A percentile compares a stretch with the other conserved stretches of the same genome.
These are phyloP conservation scores for Stenurella melanura DNA, from an alignment of 2,888 invertebrate species.

Conservation along the genomic window DNA sequence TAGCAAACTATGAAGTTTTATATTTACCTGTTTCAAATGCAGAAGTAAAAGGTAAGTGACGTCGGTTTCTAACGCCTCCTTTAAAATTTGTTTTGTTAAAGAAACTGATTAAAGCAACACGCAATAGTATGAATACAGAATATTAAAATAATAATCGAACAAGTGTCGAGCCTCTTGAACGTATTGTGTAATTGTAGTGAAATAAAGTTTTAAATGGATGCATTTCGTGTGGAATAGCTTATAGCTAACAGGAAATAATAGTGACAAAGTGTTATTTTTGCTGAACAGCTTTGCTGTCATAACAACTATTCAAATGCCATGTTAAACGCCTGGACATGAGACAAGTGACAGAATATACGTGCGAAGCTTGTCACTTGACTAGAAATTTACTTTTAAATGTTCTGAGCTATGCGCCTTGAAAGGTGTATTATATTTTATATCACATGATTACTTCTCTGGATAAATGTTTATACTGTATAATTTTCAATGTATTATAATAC, in stretches of 20 bases:
- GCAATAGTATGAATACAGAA: constrained; percentile 25
- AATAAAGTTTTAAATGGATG: constrained; percentile 46
- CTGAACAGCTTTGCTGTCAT: constrained; percentile 66
- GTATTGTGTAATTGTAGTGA: constrained; percentile 46
- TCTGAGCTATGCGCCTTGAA: constrained; percentile 55
- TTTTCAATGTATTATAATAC: constrained; percentile 8
- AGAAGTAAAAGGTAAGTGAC: neutral
- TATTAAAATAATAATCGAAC: constrained; percentile 35
- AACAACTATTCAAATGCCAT: constrained; percentile 69
- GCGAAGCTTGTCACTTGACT: constrained; percentile 68
- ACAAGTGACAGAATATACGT: constrained; percentile 68
- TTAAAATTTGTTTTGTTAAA: constrained; percentile 15
- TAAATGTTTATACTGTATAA: constrained; percentile 21
- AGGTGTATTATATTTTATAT: constrained; percentile 60
- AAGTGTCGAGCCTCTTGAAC: constrained; percentile 48
- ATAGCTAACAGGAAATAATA: constrained; percentile 64
- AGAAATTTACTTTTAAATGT: constrained; percentile 65
- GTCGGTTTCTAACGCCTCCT: constrained; percentile 18
- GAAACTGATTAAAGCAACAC: constrained; percentile 33
- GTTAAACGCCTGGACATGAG: constrained; percentile 67
- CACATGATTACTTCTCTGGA: constrained; percentile 52
- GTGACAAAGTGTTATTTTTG: constrained; percentile 68
- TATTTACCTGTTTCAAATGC: too few relatives aligned
- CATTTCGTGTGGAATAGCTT: constrained; percentile 42
- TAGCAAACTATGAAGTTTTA: too few relatives aligned